Conservation (phyloP, 2,797 vertebrate species). For the Percopsis omiscomaycus region DNA sequence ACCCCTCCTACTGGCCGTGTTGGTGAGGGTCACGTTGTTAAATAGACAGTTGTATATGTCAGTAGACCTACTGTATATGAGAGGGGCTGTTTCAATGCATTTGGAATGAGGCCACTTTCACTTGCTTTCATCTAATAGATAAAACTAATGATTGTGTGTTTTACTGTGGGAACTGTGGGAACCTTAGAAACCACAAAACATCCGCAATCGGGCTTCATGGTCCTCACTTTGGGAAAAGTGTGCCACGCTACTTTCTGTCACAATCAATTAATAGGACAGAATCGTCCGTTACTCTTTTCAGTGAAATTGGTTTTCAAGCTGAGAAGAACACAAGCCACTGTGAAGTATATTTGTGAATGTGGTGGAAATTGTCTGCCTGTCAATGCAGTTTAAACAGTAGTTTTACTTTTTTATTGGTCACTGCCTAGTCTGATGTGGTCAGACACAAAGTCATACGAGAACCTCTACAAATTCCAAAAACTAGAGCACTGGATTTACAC, state of each 20-base stretch:
- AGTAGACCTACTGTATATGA: background rate
- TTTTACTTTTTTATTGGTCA: slow-evolving; percentile 39
- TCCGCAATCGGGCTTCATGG: slow-evolving; percentile 15
- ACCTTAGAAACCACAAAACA: background rate
- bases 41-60: background rate
- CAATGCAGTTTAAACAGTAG: slow-evolving; percentile 28
- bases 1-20: slow-evolving; percentile 16
- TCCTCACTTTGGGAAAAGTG: slow-evolving; percentile 20
- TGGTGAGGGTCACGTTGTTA: no score
- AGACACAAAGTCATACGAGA: slow-evolving; percentile 25
- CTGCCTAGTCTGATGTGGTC: slow-evolving; percentile 50
- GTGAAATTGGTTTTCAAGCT: slow-evolving; percentile 33
- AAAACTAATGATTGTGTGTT: background rate
- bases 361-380: slow-evolving; percentile 11
- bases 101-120: background rate
- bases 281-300: slow-evolving; percentile 36
- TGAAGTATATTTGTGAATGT: slow-evolving; percentile 48
- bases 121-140: background rate
- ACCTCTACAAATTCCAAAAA: slow-evolving; percentile 52
- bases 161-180: background rate
- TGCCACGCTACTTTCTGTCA: slow-evolving; percentile 20
- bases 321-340: slow-evolving; percentile 44
- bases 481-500: slow-evolving; percentile 51
- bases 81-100: background rate
- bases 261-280: slow-evolving; percentile 38